Evolutionary conservation across 2,888 invertebrate genomes (phyloP).

Genomic region (Camptogramma bilineatum): DNA sequence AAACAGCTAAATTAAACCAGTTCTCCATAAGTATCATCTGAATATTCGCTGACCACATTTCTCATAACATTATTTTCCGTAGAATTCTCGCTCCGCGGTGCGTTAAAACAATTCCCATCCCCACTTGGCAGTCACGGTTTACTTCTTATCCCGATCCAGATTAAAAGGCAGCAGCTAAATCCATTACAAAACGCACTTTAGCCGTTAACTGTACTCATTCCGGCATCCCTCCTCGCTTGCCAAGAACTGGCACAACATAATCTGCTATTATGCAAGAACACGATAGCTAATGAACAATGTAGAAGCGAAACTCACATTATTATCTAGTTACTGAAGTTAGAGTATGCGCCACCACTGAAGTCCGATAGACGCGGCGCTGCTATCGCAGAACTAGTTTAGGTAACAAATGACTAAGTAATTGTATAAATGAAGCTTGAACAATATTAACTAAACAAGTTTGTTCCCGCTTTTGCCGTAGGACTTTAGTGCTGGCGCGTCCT

Average conservation of each 20-base stretch:
- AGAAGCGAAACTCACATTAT: slow-evolving; percentile 16
- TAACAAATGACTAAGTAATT: too few relatives aligned
- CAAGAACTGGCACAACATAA: slow-evolving; percentile 30
- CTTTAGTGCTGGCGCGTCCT: too few relatives aligned
- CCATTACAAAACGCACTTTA: slow-evolving; percentile 31
- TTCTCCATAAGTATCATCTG: not conserved
- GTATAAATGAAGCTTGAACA: too few relatives aligned
- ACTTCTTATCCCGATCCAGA: slow-evolving; percentile 8
- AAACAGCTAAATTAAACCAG: not conserved
- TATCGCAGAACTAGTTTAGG: too few relatives aligned
- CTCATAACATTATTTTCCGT: not conserved
- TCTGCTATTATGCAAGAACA: slow-evolving; percentile 23
- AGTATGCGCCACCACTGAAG: too few relatives aligned
- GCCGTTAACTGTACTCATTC: slow-evolving; percentile 19
- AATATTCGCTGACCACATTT: not conserved
- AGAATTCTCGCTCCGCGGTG: not conserved
- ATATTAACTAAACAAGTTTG: too few relatives aligned
- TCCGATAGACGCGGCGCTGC: too few relatives aligned
- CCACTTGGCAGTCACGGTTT: slow-evolving; percentile 5
- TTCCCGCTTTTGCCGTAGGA: too few relatives aligned
- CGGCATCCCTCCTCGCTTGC: slow-evolving; percentile 14
- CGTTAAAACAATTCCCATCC: not conserved
- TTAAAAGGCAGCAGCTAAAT: slow-evolving; percentile 22
- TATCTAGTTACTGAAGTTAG: too few relatives aligned
- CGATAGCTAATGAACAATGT: not conserved